phyloP scores from a whole-genome alignment of 2,888 invertebrate genomes.

The Julus scanicus region DNA sequence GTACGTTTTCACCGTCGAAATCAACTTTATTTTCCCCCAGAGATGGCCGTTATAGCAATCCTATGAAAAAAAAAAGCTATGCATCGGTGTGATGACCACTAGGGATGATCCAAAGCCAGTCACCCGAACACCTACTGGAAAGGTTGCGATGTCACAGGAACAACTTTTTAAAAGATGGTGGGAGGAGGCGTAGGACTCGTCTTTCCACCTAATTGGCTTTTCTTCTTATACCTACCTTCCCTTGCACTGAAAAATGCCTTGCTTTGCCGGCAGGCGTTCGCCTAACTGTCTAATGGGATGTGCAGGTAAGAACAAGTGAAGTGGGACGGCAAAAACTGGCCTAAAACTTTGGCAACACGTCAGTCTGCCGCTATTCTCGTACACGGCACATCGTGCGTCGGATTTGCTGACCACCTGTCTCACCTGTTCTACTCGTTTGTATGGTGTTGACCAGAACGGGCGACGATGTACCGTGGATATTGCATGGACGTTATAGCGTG shows the following conservation, averaged over 20 bases:
- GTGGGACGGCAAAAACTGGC: not conserved
- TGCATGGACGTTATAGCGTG: not conserved
- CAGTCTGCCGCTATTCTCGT: not conserved
- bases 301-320: not conserved
- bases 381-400: not conserved
- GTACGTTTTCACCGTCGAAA: not conserved
- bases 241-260: not conserved
- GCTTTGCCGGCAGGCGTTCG: not conserved
- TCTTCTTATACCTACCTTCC: not conserved
- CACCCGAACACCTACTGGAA: constrained; percentile 14
- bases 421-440: not conserved
- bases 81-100: not conserved
- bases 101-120: not conserved
- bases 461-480: not conserved
- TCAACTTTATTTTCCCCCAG: not conserved
- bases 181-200: not conserved
- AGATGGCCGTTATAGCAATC: too few relatives aligned
- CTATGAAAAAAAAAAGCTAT: too few relatives aligned
- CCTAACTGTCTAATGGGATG: not conserved
- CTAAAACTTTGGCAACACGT: not conserved
- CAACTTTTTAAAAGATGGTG: not conserved
- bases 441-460: not conserved
- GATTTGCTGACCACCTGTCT: not conserved
- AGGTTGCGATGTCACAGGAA: constrained; percentile 27
- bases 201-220: constrained; percentile 8